Evolutionary conservation across 2,797 vertebrate genomes (phyloP).

Genomic region (Catostomus latipinnis): DNA sequence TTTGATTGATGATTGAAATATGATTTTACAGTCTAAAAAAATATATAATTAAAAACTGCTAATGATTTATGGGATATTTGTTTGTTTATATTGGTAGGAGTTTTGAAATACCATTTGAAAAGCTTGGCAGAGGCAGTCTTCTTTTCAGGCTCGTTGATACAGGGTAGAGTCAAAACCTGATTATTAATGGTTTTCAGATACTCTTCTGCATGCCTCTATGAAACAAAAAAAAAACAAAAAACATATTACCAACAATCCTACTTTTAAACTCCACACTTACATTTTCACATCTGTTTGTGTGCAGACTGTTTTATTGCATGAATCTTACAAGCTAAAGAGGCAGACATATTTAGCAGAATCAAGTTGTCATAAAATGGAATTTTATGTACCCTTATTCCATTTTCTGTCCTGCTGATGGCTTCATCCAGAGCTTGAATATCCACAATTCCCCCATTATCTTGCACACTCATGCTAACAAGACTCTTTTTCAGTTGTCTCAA

Average conservation of each 20-base stretch:
- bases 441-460: conserved; percentile 55
- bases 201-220: conserved; percentile 72
- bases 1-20: background rate
- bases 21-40: too few relatives aligned
- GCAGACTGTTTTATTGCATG: background rate
- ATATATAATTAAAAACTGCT: background rate
- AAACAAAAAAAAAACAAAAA: conserved; percentile 11
- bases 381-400: conserved; percentile 65
- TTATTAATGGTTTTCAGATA: conserved; percentile 76
- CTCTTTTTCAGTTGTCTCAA: conserved; percentile 75
- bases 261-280: background rate
- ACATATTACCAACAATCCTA: background rate
- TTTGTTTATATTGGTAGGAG: background rate
- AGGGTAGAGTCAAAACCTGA: conserved; percentile 75
- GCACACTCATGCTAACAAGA: conserved; percentile 60
- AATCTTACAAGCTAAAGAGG: background rate
- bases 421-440: conserved; percentile 74
- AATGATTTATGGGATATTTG: background rate
- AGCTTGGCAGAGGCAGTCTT: conserved; percentile 55
- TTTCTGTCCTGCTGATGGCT: conserved; percentile 75
- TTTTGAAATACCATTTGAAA: conserved; percentile 68
- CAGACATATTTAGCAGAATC: background rate
- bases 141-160: conserved; percentile 64
- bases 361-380: background rate
- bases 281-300: background rate